Evolutionary conservation across 2,888 invertebrate species (phyloP), one percentile per base, ranked within the genome.

Genomic region (Hesperia comma): DNA sequence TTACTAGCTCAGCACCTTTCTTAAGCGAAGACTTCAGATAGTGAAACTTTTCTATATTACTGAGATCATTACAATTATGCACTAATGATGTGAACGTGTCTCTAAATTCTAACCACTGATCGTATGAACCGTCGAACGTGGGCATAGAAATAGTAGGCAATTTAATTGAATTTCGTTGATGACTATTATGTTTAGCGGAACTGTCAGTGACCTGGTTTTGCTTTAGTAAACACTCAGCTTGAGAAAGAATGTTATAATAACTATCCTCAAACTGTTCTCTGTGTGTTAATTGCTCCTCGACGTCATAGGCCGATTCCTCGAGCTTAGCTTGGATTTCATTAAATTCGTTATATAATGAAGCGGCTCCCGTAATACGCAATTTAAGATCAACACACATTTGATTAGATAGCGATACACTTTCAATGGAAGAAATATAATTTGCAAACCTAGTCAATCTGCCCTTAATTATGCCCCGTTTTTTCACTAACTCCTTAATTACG

Each of bases 31-130:
- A 51, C 15, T 60, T 15, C 4, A 69, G 32, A 17, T 69, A 69
- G 17, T 69, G 69, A 43, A 66, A 69, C 8, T 69, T 69, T 33
- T 46, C 58, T 17, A 69, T 69, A 15, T 66, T 43, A 12, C 40
- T 37, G n/a, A 67, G 43, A 40, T 40, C 37, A 10, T 57, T 54
- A 14, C 62, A 61, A 2, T 5, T 7, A 17, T 67, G 51, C 17
- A 69, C 54, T 3, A 69, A 2, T 7, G 66, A 66, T n/a, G 51
- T 41, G 19, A 62, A 69, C 6, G 62, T 66, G 15, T 69, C 66
- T 1, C 63, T 32, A 58, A 69, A 69, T 17, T 69, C 69, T 10
- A 69, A 58, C 66, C 69, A 69, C 32, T 66, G 46, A 5, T 53
- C 19, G 19, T 54, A 60, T 21, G 54, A 19, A 2, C 66, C 69